phyloP scores from a whole-genome alignment of 2,113 vertebrate species.

The Trematocara stigmaticum region DNA sequence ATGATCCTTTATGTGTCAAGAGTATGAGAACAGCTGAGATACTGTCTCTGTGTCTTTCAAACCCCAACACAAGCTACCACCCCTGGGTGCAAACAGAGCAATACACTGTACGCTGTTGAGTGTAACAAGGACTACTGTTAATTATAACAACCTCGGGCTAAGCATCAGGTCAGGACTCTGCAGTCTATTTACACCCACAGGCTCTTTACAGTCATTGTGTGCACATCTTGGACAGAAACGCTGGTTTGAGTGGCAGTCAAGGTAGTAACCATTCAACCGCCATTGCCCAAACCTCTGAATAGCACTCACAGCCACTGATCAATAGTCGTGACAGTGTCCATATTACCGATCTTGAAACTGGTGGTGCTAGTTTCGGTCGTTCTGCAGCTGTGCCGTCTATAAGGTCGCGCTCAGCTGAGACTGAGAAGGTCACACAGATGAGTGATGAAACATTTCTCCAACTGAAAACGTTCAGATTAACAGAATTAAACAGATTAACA shows the following conservation, averaged over 20 bases:
- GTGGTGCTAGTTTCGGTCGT: neutral
- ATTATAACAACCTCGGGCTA: neutral
- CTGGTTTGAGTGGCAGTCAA: accelerated
- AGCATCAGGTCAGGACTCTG: neutral
- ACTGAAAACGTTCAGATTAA: neutral
- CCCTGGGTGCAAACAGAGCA: neutral
- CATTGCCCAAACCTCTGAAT: neutral
- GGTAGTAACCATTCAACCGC: neutral
- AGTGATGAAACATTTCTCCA: neutral
- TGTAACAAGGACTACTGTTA: neutral
- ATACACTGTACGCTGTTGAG: neutral
- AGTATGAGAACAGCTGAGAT: neutral
- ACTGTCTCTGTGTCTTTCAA: neutral
- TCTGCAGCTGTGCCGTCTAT: neutral
- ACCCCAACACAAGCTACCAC: neutral
- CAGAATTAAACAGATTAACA: neutral
- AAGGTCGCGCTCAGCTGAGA: neutral
- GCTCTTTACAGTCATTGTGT: neutral
- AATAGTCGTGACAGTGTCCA: neutral
- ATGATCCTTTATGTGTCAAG: neutral
- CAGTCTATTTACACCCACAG: neutral
- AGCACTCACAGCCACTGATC: neutral
- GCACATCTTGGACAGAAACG: neutral
- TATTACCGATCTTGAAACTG: neutral
- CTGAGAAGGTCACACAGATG: neutral